Base-by-base conservation (phyloP, 2,797 vertebrate genomes). In the Xenops minutus region DNA sequence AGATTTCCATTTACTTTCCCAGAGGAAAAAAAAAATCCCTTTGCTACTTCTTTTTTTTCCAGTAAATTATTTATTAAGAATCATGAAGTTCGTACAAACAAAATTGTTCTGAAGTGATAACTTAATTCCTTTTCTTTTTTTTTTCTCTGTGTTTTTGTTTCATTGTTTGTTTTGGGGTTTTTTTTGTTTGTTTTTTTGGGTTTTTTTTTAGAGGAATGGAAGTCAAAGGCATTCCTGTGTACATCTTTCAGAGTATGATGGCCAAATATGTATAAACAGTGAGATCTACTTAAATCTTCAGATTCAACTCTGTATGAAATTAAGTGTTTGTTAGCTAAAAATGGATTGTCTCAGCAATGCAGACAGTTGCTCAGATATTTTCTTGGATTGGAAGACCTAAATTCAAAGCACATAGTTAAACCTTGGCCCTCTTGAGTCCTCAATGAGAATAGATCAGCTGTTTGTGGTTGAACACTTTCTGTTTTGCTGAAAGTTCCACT, bases 161-260 rank as follows among this genome's bases (percentile, higher is more conserved):
- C n/a, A n/a, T 46, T 48, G 36, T 67, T 78, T 59, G 17, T 10
- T 48, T 12, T 39, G 43, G 41, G 43, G 39, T 68, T 77, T 59
- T 85, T 62, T 51, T 78, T 59, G 17, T 10, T 46, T 21, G 21
- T 22, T 12, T 21, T 46, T 46, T 22, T 12, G 21, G 44, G 24
- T 56, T 85, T 63, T 51, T 43, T 67, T 72, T 56, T 14, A 39
- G 41, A 51, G 27, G 15, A 64, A 39, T 36, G 36, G 20, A 37
- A 16, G 14, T 10, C 30, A 59, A 73, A 76, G 6, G 2, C 11
- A 5, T 21, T 48, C 7, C 10, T 0, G 0, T 19, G 7, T 26
- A 30, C 7, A 2, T 63, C 29, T 59, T 23, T 27, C 34, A 74
- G n/a, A 43, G 3, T 7, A 6, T 30, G 13, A 13, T 58, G 26